A percentile compares a stretch with the other conserved stretches of the same genome.
Conservation (phyloP, 1,140 invertebrate genomes). For the Atopsyche davidsoni region DNA sequence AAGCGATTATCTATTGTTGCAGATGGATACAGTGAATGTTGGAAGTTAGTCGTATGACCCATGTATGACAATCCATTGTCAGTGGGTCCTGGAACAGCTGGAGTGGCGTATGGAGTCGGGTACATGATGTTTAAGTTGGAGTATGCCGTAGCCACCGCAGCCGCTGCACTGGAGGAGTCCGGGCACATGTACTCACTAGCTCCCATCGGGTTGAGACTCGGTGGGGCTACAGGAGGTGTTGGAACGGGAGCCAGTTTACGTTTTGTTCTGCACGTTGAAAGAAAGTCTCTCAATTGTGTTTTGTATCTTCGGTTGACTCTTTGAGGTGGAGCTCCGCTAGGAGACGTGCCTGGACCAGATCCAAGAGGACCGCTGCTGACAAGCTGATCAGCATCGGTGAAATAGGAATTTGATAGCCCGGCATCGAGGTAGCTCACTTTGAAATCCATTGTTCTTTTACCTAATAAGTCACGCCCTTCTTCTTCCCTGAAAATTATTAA, state of each 20-base stretch:
- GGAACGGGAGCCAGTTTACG: conserved; percentile 63
- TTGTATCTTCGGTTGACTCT: conserved; percentile 83
- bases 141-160: conserved; percentile 69
- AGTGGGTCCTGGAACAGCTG: conserved; percentile 51
- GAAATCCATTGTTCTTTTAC: conserved; percentile 97
- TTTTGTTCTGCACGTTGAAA: conserved; percentile 87
- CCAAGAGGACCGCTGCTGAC: conserved; percentile 47
- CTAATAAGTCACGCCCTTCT: conserved; percentile 91
- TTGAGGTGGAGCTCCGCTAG: conserved; percentile 58
- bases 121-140: conserved; percentile 80
- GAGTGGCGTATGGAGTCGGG: conserved; percentile 54
- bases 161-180: conserved; percentile 57
- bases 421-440: conserved; percentile 96
- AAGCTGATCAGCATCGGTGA: conserved; percentile 79
- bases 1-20: conserved; percentile 68
- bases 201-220: conserved; percentile 39
- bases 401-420: conserved; percentile 82
- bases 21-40: conserved; percentile 64
- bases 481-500: conserved; percentile 90
- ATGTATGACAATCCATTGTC: conserved; percentile 64
- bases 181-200: conserved; percentile 46
- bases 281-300: conserved; percentile 85
- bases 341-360: conserved; percentile 30
- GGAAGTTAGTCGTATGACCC: conserved; percentile 66
- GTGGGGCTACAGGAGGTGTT: conserved; percentile 38